A percentile compares a stretch with the other conserved stretches of the same genome.
Evolutionary conservation across 2,113 vertebrate genomes (phyloP).

Genomic region (Misgurnus mizolepis): DNA sequence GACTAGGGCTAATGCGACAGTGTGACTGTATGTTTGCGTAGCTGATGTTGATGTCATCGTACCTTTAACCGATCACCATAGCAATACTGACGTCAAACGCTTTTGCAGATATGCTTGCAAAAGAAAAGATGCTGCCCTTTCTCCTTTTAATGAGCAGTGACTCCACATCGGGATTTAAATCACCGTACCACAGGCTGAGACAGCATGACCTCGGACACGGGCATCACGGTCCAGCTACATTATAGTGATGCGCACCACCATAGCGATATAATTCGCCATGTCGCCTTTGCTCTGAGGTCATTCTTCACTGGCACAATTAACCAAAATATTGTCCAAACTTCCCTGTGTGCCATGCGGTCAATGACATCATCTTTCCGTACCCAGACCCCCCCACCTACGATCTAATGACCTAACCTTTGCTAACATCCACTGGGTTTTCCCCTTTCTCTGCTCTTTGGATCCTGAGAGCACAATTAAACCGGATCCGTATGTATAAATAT

Average conservation of each 20-base stretch:
- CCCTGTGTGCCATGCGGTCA: slow-evolving; percentile 33
- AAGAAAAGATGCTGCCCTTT: slow-evolving; percentile 42
- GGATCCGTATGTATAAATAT: background rate
- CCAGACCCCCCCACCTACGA: slow-evolving; percentile 31
- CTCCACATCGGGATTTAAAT: slow-evolving; percentile 15
- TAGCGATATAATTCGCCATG: slow-evolving; percentile 23
- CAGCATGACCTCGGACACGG: slow-evolving; percentile 11
- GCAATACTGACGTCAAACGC: slow-evolving; percentile 58
- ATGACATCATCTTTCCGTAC: slow-evolving; percentile 42
- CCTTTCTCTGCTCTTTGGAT: slow-evolving; percentile 44
- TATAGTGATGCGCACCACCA: background rate
- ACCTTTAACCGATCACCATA: slow-evolving; percentile 47
- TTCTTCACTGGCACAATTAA: slow-evolving; percentile 14
- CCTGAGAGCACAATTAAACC: slow-evolving; percentile 8
- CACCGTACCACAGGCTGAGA: background rate
- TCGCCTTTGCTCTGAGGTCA: slow-evolving; percentile 23
- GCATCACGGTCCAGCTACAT: slow-evolving; percentile 12
- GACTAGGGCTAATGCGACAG: background rate
- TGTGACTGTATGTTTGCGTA: background rate
- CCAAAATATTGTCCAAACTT: slow-evolving; percentile 37
- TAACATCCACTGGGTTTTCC: slow-evolving; percentile 47
- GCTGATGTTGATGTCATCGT: slow-evolving; percentile 25
- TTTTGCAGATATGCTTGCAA: slow-evolving; percentile 29
- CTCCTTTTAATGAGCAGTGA: slow-evolving; percentile 55
- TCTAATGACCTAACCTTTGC: slow-evolving; percentile 44